Percentiles rank a stretch among this genome's conserved stretches.
Evolutionary conservation across 1,140 invertebrate species (phyloP).

Genomic region (Papilio polyxenes): DNA sequence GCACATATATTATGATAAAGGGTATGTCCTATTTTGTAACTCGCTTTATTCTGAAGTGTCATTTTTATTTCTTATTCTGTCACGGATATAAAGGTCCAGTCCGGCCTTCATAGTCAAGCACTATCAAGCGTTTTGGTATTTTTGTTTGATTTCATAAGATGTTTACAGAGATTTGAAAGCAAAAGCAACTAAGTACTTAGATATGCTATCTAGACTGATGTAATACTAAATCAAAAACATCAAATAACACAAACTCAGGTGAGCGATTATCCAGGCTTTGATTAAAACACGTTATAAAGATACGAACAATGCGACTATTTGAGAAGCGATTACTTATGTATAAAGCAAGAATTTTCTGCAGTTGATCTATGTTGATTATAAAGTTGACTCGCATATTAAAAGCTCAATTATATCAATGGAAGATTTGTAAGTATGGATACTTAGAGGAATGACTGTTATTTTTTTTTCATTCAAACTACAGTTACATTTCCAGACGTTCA

Average conservation of each 20-base stretch:
- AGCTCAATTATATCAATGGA: neutral
- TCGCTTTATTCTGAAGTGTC: too few species aligned
- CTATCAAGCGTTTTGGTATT: too few species aligned
- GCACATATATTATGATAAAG: too few species aligned
- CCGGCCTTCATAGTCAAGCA: too few species aligned
- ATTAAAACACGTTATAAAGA: constrained; percentile 4
- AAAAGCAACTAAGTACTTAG: neutral
- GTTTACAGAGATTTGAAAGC: too few species aligned
- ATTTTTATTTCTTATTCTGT: too few species aligned
- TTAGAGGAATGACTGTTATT: too few species aligned
- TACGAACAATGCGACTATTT: constrained; percentile 1
- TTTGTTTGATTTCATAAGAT: too few species aligned
- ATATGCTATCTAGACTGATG: neutral
- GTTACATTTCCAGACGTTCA: too few species aligned
- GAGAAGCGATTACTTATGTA: neutral
- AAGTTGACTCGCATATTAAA: neutral
- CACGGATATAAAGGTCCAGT: too few species aligned
- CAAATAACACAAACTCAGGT: neutral
- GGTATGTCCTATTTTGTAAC: too few species aligned
- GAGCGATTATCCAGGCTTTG: constrained; percentile 10
- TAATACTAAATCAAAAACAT: constrained; percentile 5
- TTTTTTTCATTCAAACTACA: too few species aligned
- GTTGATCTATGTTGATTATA: neutral
- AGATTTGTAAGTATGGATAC: neutral
- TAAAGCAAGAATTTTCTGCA: neutral